Base-by-base conservation (phyloP, 2,888 invertebrate species). In the Nemapogon koenigi region DNA sequence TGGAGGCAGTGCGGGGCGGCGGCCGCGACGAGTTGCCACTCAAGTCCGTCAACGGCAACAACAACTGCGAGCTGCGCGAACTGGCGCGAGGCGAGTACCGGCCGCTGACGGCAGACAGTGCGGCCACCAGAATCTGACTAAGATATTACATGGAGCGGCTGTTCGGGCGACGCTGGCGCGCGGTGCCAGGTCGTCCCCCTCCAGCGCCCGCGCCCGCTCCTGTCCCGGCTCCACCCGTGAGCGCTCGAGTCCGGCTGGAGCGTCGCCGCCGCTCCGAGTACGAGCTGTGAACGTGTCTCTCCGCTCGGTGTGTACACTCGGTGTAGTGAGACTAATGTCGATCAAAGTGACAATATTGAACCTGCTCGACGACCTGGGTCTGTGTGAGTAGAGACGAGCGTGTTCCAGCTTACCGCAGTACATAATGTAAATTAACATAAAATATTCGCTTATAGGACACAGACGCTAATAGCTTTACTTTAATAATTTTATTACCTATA, bases 1-100 rank as follows among this genome's bases (percentile, higher is more conserved):
- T 72, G 14, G 83, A 82, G 38, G 70, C 79, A 36, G 78, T 76
- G 49, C 56, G 64, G 38, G 57, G 66, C 27, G 63, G 67, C 27
- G 62, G 63, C 46, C 84, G 53, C 69, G 83, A 57, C 19, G 76
- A 75, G 37, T 53, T 62, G 1, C 54, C 69, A 18, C 86, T 85
- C 22, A 84, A 84, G 44, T 86, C 85, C 61, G 66, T 80, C 42
- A 88, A 88, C 65, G 87, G 88, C 37, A 89, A 89, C 68, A 89
- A 89, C 65, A 89, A 88, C 58, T 89, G 89, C 66, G 90, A 90
- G 64, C 83, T 89, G 83, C 83, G 88, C 35, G 90, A 90, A 66
- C 82, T 89, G 54, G 86, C 65, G 48, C 67, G 71, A 43, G 81
- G 68, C 48, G 81, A 63, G 53, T 81, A 71, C 64, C 65, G 81